Evolutionary conservation across 2,888 invertebrate species (phyloP).

Genomic region (Hermodice carunculata): DNA sequence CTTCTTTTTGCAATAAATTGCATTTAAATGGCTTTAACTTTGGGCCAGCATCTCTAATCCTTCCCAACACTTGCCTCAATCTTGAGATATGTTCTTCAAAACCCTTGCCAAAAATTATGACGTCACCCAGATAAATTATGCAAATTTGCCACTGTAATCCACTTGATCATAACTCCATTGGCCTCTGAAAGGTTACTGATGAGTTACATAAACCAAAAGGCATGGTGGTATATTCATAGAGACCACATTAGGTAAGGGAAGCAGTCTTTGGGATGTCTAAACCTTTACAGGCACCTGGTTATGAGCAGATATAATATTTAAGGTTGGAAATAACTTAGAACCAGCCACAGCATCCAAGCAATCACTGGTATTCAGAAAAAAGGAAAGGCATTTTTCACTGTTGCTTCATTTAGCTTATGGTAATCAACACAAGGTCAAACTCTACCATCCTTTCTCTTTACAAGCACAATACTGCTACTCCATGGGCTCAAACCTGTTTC

Average conservation of each 20-base stretch:
- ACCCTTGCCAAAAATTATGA: conserved; percentile 35
- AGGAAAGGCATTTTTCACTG: conserved; percentile 34
- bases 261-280: conserved; percentile 41
- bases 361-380: conserved; percentile 28
- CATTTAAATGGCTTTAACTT: conserved; percentile 46
- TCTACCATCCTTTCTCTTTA: conserved; percentile 28
- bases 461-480: conserved; percentile 18
- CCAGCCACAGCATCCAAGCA: conserved; percentile 38
- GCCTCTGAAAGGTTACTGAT: conserved; percentile 39
- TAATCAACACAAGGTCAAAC: conserved; percentile 36
- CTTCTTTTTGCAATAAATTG: conserved; percentile 19
- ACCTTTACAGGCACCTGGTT: conserved; percentile 42
- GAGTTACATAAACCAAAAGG: conserved; percentile 41
- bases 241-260: conserved; percentile 32
- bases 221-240: conserved; percentile 38
- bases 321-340: conserved; percentile 31
- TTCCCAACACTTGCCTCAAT: no score
- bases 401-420: conserved; percentile 28
- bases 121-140: conserved; percentile 42
- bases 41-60: conserved; percentile 36
- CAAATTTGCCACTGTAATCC: conserved; percentile 31
- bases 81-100: no score
- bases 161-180: conserved; percentile 37
- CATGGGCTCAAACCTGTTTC: neutral
- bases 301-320: conserved; percentile 43